These are phyloP conservation scores for Drosophila virilis DNA, from an alignment of 1,140 invertebrate species.

Conservation along the genomic window DNA sequence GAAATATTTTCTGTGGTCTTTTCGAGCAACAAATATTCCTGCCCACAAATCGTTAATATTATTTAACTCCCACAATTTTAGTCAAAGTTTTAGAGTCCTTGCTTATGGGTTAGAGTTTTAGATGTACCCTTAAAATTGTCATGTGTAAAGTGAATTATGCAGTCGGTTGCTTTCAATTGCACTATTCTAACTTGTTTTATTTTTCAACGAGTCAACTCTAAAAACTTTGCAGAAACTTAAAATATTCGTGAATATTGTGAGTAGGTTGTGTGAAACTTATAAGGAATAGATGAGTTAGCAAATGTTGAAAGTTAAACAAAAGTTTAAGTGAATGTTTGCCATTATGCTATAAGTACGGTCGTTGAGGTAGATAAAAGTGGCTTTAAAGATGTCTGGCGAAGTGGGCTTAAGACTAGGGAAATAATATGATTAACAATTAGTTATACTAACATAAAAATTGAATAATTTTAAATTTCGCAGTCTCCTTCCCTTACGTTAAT, in stretches of 20 bases:
- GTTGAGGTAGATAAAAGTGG: background rate
- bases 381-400: background rate
- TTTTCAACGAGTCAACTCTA: slow-evolving; percentile 4
- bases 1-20: no score
- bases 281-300: slow-evolving; percentile 1
- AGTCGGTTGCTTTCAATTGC: background rate
- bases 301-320: slow-evolving; percentile 9
- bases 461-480: no score
- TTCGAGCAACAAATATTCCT: no score
- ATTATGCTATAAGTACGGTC: background rate
- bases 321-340: slow-evolving; percentile 1
- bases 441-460: no score
- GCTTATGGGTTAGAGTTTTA: no score
- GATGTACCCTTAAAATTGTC: no score
- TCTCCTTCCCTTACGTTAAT: no score
- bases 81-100: no score
- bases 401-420: background rate
- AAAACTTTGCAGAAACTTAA: slow-evolving; percentile 31
- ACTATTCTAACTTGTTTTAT: background rate
- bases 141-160: background rate
- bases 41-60: no score
- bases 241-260: slow-evolving; percentile 9
- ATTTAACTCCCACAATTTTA: no score
- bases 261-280: background rate
- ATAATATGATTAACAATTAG: background rate